These are phyloP conservation scores for Nesoenas mayeri DNA, from an alignment of 2,113 vertebrate species.

Conservation along the genomic window DNA sequence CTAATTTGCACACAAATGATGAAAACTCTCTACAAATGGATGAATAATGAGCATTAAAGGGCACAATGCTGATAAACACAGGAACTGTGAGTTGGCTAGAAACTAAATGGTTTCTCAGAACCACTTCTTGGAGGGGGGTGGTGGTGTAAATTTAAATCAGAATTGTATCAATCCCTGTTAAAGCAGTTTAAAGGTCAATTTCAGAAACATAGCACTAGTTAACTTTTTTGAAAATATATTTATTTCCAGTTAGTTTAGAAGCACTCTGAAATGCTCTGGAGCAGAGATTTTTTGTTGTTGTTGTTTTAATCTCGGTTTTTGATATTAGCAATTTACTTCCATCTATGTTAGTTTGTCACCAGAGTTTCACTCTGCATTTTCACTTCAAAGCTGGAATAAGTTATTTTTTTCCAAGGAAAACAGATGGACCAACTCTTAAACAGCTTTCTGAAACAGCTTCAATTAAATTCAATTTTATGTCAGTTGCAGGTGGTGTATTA, in stretches of 20 bases:
- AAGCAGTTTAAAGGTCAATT: not conserved
- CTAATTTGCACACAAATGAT: not conserved
- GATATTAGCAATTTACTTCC: not conserved
- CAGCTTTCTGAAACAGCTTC: not conserved
- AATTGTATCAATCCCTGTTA: not conserved
- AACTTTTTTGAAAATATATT: not conserved
- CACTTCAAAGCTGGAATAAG: too few relatives aligned
- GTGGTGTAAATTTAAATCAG: not conserved
- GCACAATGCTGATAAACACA: not conserved
- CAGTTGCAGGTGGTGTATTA: not conserved
- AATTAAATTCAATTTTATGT: not conserved
- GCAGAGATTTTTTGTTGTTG: not conserved
- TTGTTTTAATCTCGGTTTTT: not conserved
- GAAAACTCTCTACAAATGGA: not conserved
- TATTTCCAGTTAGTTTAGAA: not conserved
- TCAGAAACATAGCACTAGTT: not conserved
- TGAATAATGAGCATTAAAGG: not conserved
- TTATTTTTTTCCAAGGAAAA: not conserved
- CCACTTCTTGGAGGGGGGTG: accelerated
- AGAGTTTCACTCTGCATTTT: not conserved
- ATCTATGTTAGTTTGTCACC: not conserved
- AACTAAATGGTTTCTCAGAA: not conserved
- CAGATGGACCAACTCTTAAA: not conserved
- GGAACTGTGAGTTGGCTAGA: too few relatives aligned
- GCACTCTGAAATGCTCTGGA: not conserved